Conservation (phyloP, 2,888 invertebrate species). For the Lasiommata megera region DNA sequence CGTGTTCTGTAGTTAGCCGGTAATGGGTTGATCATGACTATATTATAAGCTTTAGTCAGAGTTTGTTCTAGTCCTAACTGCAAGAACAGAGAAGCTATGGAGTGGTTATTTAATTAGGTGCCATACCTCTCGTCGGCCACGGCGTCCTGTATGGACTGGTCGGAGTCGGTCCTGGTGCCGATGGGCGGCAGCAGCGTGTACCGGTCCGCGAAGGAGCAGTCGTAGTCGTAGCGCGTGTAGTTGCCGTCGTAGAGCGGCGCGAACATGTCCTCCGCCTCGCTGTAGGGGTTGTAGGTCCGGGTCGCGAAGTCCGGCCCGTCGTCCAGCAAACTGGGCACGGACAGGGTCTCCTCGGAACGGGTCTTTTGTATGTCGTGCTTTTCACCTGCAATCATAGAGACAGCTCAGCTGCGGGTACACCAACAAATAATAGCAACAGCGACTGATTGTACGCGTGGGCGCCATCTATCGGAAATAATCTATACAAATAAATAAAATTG, state of each 20-base stretch:
- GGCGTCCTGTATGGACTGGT: conserved; percentile 44
- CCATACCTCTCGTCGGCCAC: conserved; percentile 31
- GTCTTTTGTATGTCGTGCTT: conserved; percentile 70
- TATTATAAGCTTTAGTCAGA: too few relatives aligned
- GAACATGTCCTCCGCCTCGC: conserved; percentile 48
- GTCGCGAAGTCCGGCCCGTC: conserved; percentile 40
- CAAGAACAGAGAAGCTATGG: background rate
- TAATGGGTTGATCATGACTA: too few relatives aligned
- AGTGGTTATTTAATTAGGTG: background rate
- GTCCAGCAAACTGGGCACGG: conserved; percentile 55
- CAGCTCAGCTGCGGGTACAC: background rate
- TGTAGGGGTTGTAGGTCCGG: conserved; percentile 43
- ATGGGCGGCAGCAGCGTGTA: conserved; percentile 64
- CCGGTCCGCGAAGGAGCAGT: conserved; percentile 55
- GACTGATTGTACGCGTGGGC: too few relatives aligned
- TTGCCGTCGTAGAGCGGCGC: conserved; percentile 53
- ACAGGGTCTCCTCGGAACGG: conserved; percentile 67
- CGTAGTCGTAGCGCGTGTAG: conserved; percentile 60
- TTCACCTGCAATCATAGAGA: conserved; percentile 38
- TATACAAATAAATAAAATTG: too few relatives aligned
- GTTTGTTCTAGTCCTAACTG: background rate
- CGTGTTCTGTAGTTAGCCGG: too few relatives aligned
- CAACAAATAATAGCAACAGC: background rate
- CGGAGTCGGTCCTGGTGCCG: conserved; percentile 44
- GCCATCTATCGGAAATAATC: too few relatives aligned